Evolutionary conservation across 1,140 invertebrate species (phyloP).

Genomic region (Phenacoccus solenopsis): DNA sequence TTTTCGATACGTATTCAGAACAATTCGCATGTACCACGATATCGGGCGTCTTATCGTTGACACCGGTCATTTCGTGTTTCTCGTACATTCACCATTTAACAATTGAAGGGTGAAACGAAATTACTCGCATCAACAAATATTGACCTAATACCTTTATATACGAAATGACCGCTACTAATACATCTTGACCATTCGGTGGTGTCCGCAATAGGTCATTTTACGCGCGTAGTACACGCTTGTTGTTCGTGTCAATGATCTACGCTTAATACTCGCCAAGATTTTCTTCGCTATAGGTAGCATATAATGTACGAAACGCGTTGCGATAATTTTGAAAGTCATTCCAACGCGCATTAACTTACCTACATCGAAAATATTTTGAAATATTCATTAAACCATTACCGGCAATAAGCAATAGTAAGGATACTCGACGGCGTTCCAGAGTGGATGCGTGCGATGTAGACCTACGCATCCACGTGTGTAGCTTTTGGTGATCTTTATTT

Average conservation of each 20-base stretch:
- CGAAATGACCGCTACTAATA: slow-evolving; percentile 1
- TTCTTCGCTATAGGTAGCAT: too few relatives aligned
- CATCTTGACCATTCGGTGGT: background rate
- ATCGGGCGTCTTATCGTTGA: background rate
- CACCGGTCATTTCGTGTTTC: background rate
- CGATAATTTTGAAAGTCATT: background rate
- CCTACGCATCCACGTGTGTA: too few relatives aligned
- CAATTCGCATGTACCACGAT: too few relatives aligned
- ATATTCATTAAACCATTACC: background rate
- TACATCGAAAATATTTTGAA: background rate
- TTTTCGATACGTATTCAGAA: too few relatives aligned
- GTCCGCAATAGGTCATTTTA: background rate
- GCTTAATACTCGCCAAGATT: background rate
- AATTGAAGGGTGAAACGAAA: background rate
- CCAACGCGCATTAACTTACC: background rate
- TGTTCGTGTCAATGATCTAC: background rate
- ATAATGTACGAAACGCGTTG: background rate
- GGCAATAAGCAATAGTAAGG: background rate
- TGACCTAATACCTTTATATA: slow-evolving; percentile 2
- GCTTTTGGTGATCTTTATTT: too few relatives aligned
- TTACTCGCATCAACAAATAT: slow-evolving; percentile 2
- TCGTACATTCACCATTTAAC: background rate
- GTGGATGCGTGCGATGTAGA: too few relatives aligned
- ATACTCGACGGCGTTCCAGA: too few relatives aligned
- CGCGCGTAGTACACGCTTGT: background rate